Conservation (phyloP, 2,888 invertebrate genomes). For the Dasysyrphus albostriatus region DNA sequence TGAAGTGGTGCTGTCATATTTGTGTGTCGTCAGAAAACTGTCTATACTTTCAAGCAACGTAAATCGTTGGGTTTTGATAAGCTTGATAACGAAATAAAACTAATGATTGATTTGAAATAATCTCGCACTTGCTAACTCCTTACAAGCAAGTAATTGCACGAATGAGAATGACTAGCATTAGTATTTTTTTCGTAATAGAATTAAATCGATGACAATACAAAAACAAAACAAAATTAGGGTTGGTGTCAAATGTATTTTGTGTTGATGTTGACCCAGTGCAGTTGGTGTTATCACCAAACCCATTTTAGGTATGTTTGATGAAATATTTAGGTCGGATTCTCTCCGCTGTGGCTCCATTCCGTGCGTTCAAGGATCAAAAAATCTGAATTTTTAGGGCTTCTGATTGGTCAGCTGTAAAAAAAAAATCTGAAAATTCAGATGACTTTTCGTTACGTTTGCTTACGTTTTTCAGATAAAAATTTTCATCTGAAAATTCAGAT, state of each 20-base stretch:
- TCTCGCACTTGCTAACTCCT: constrained; percentile 2
- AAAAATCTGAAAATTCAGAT: too few relatives aligned
- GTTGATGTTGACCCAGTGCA: constrained; percentile 16
- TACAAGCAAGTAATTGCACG: constrained; percentile 20
- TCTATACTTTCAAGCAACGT: constrained; percentile 5
- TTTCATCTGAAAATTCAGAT: too few relatives aligned
- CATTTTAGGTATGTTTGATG: constrained; percentile 40
- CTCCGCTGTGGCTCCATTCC: too few relatives aligned
- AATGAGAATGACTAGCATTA: constrained; percentile 14
- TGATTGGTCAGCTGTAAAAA: too few relatives aligned
- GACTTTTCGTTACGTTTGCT: too few relatives aligned
- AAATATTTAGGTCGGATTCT: background rate
- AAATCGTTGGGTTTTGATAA: constrained; percentile 1
- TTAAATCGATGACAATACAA: constrained; percentile 37
- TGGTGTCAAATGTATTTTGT: constrained; percentile 39
- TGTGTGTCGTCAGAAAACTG: constrained; percentile 46
- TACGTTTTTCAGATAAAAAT: too few relatives aligned
- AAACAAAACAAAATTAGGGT: constrained; percentile 27
- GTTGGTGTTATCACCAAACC: constrained; percentile 45
- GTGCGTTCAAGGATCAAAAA: too few relatives aligned
- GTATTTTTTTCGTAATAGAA: constrained; percentile 6
- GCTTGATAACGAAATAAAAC: constrained; percentile 33
- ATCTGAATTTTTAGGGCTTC: too few relatives aligned
- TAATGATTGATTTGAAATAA: background rate
- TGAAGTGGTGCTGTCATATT: constrained; percentile 76